Evolutionary conservation across 2,888 invertebrate species (phyloP).

Genomic region (Ophion costatus): DNA sequence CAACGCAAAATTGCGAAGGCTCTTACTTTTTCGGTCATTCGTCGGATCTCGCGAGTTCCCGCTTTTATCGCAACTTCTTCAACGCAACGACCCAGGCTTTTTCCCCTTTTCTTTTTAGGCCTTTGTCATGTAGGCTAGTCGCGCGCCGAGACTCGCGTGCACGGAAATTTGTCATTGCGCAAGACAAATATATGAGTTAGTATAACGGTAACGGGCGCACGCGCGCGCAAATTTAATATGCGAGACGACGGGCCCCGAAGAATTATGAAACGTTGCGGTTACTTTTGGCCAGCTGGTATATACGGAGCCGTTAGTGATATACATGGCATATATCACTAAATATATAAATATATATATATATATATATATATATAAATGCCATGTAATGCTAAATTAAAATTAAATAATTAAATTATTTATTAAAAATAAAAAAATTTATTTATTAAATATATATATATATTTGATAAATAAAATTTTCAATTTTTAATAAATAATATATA

Average conservation of each 20-base stretch:
- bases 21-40: background rate
- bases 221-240: slow-evolving; percentile 54
- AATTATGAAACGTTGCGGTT: slow-evolving; percentile 61
- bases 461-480: too few species aligned
- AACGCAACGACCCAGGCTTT: background rate
- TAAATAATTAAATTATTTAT: too few species aligned
- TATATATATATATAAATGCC: too few species aligned
- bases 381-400: too few species aligned
- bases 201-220: slow-evolving; percentile 49
- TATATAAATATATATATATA: too few species aligned
- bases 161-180: slow-evolving; percentile 43
- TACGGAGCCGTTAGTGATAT: slow-evolving; percentile 23
- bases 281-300: slow-evolving; percentile 50
- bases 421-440: too few species aligned
- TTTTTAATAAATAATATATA: too few species aligned
- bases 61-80: background rate
- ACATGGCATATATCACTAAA: too few species aligned
- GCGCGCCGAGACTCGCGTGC: background rate
- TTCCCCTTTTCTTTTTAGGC: background rate
- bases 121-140: background rate
- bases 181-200: slow-evolving; percentile 32
- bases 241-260: slow-evolving; percentile 53
- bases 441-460: too few species aligned
- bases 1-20: too few species aligned
- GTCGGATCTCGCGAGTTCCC: background rate